Percentiles rank a stretch among this genome's conserved stretches.
Evolutionary conservation across 2,113 vertebrate species (phyloP).

Genomic region (Apodemus sylvaticus): DNA sequence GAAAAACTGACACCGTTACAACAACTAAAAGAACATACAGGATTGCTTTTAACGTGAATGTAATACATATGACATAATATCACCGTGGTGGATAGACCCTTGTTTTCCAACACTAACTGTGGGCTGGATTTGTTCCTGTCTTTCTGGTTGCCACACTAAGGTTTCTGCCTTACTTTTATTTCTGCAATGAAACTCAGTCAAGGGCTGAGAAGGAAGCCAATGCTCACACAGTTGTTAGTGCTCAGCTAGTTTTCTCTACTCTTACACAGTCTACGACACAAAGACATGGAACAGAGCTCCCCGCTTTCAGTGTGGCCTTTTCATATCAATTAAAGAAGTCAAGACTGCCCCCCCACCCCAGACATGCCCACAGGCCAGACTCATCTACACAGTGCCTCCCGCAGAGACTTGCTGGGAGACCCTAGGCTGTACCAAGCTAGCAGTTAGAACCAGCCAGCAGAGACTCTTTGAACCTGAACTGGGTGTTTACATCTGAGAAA

Average conservation of each 20-base stretch:
- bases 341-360: neutral
- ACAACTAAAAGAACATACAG: neutral
- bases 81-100: rapidly evolving
- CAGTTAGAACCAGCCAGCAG: neutral
- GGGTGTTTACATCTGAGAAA: neutral
- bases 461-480: neutral
- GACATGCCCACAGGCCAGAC: too few relatives aligned
- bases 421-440: too few relatives aligned
- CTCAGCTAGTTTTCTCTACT: too few relatives aligned
- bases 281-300: neutral
- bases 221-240: neutral
- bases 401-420: neutral
- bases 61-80: neutral
- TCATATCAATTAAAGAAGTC: neutral
- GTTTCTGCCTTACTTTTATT: neutral
- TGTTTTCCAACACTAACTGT: rapidly evolving
- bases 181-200: neutral
- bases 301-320: neutral
- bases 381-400: neutral
- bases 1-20: neutral
- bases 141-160: neutral
- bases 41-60: neutral
- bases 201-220: neutral
- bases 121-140: neutral
- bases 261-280: too few relatives aligned